These are phyloP conservation scores for Papilio helenus DNA, from an alignment of 1,140 invertebrate species.

Conservation along the genomic window DNA sequence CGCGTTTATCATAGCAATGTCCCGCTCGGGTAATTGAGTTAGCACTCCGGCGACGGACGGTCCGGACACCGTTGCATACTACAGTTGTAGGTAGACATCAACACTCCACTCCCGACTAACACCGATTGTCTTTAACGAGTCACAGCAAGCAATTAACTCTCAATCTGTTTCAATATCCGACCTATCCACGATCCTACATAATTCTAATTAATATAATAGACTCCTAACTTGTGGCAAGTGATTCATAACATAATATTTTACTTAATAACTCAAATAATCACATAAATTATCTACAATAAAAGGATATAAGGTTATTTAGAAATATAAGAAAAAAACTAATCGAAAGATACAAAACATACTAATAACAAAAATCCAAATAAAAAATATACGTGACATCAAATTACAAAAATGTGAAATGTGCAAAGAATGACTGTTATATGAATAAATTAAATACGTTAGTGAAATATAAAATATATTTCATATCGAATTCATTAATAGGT, in stretches of 20 bases:
- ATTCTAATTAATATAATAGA: neutral
- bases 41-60: constrained; percentile 37
- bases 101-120: constrained; percentile 7
- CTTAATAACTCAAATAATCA: no score
- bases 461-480: neutral
- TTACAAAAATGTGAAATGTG: neutral
- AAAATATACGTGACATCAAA: neutral
- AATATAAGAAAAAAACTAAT: neutral
- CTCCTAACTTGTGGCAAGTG: no score
- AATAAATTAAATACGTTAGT: no score
- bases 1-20: neutral
- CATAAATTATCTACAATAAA: no score
- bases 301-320: no score
- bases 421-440: neutral
- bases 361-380: neutral
- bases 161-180: neutral
- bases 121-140: constrained; percentile 9
- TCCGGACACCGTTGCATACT: constrained; percentile 2
- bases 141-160: neutral
- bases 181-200: neutral
- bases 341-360: neutral
- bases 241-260: no score
- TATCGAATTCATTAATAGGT: neutral
- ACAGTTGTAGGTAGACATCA: constrained; percentile 38
- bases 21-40: constrained; percentile 48